Percentiles rank a stretch among this genome's conserved stretches.
These are phyloP conservation scores for Hirudinaria manillensis DNA, from an alignment of 2,888 invertebrate species.

Conservation along the genomic window DNA sequence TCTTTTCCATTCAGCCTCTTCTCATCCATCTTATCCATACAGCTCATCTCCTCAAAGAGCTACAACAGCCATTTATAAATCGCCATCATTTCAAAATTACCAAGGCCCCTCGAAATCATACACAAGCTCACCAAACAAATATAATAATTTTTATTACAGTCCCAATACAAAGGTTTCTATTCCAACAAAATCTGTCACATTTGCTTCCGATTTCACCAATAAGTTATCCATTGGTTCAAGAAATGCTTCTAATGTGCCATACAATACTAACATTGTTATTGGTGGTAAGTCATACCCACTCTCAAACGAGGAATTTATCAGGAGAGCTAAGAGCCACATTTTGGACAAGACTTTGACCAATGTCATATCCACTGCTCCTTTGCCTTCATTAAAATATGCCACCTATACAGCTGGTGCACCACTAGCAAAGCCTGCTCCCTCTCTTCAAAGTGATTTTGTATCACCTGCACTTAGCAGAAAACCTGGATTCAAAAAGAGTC, in stretches of 20 bases:
- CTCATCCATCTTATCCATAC: not conserved
- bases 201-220: conserved; percentile 1
- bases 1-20: not conserved
- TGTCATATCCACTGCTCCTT: conserved; percentile 18
- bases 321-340: conserved; percentile 26
- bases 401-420: conserved; percentile 26
- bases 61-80: not conserved
- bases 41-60: not conserved
- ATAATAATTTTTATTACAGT: not conserved
- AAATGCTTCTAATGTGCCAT: not conserved
- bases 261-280: conserved; percentile 21
- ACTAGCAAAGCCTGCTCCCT: not conserved
- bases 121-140: conserved; percentile 6
- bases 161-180: not conserved
- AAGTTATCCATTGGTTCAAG: not conserved
- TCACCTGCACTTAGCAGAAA: conserved; percentile 19
- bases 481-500: not conserved
- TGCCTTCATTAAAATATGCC: conserved; percentile 25
- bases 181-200: conserved; percentile 19
- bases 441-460: not conserved
- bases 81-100: conserved; percentile 6
- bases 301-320: conserved; percentile 28
- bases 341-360: conserved; percentile 23
- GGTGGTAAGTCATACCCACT: conserved; percentile 23
- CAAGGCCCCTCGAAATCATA: not conserved